Conservation (phyloP, 2,797 vertebrate genomes). For the Chelon auratus region DNA sequence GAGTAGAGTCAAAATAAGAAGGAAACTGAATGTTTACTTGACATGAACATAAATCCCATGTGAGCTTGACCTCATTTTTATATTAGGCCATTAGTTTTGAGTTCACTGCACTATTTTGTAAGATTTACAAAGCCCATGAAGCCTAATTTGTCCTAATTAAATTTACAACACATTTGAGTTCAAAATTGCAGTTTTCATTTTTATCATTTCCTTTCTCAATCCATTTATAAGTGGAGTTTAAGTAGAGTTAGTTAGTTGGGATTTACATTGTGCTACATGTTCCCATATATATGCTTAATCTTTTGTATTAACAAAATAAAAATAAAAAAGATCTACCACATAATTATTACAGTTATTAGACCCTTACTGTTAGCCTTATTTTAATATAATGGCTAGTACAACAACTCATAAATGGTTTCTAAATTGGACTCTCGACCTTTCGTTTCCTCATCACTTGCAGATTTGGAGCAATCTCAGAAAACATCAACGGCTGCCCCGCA, state of each 20-base stretch:
- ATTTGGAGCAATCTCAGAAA: conserved; percentile 13
- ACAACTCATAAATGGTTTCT: too few species aligned
- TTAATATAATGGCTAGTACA: too few species aligned
- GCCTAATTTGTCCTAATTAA: background rate
- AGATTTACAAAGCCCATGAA: background rate
- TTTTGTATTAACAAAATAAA: too few species aligned
- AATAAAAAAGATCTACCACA: too few species aligned
- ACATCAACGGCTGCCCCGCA: background rate
- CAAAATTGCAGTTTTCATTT: too few species aligned
- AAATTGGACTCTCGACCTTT: background rate
- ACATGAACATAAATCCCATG: background rate
- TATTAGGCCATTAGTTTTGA: background rate
- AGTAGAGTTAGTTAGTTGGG: too few species aligned
- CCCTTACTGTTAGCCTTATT: too few species aligned
- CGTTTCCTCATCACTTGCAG: conserved; percentile 13
- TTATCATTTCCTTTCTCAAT: too few species aligned
- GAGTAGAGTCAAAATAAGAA: background rate
- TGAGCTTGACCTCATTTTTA: background rate
- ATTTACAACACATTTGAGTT: background rate
- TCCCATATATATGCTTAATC: too few species aligned
- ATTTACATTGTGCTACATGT: too few species aligned
- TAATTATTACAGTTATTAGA: too few species aligned
- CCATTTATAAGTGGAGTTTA: too few species aligned
- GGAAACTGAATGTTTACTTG: background rate
- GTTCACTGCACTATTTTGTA: background rate